Percentiles rank a stretch among this genome's conserved stretches.
phyloP scores from a whole-genome alignment of 2,888 invertebrate species.

The Patella ulyssiponensis region DNA sequence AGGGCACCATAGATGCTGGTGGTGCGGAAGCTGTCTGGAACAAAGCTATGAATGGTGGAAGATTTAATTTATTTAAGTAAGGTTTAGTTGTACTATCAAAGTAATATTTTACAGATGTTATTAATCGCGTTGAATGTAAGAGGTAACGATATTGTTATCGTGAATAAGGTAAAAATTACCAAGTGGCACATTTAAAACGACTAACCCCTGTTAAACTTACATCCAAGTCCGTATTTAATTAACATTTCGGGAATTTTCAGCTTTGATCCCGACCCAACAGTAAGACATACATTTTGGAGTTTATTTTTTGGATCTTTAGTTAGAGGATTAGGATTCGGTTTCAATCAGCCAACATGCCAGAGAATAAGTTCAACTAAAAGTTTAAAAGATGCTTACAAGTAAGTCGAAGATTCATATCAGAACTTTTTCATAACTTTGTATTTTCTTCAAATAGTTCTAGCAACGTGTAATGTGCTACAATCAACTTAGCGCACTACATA shows the following conservation, averaged over 20 bases:
- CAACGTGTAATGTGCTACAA: too few species aligned
- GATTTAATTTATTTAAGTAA: conserved; percentile 68
- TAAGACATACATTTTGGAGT: conserved; percentile 55
- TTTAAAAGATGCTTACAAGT: conserved; percentile 46
- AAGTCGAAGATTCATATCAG: not conserved
- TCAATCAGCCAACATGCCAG: conserved; percentile 57
- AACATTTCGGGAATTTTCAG: conserved; percentile 24
- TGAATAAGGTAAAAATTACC: too few species aligned
- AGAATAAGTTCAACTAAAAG: conserved; percentile 52
- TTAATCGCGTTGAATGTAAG: too few species aligned
- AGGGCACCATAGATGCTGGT: conserved; percentile 38
- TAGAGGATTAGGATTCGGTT: conserved; percentile 48
- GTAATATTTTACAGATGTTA: too few species aligned
- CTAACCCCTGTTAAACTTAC: too few species aligned
- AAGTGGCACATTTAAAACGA: conserved; percentile 52
- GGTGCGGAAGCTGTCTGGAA: conserved; percentile 63
- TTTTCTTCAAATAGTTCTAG: too few species aligned
- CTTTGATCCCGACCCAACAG: conserved; percentile 51
- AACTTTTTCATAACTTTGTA: too few species aligned
- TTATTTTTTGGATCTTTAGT: conserved; percentile 47
- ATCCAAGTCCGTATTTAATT: too few species aligned
- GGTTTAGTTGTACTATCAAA: conserved; percentile 14
- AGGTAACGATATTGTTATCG: too few species aligned
- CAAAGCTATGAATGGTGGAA: conserved; percentile 51
- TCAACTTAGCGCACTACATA: too few species aligned